Percentiles rank a stretch among this genome's conserved stretches.
phyloP scores from a whole-genome alignment of 2,113 vertebrate genomes.

The Pan paniscus region DNA sequence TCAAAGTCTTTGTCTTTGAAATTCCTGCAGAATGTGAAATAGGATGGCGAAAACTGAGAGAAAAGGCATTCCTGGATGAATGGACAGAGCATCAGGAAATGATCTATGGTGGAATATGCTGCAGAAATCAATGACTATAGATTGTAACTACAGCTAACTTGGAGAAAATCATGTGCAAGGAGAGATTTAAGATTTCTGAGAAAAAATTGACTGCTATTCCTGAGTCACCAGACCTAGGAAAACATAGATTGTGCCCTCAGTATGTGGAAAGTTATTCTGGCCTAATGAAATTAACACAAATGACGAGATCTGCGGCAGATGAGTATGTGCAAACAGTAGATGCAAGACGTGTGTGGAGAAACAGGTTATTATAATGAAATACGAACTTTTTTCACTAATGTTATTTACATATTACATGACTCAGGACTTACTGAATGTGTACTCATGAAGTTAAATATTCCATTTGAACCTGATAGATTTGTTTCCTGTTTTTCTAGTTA shows the following conservation, averaged over 20 bases:
- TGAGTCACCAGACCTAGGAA: neutral
- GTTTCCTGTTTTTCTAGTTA: neutral
- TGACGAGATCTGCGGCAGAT: too few species aligned
- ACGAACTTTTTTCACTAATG: neutral
- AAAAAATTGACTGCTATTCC: neutral
- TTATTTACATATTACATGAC: neutral
- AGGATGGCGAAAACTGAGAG: neutral
- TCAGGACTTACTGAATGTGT: neutral
- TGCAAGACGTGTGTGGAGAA: neutral
- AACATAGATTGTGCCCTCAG: neutral
- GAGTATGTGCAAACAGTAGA: neutral
- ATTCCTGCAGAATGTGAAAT: neutral
- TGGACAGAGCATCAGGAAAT: neutral
- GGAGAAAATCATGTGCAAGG: neutral
- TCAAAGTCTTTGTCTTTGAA: neutral
- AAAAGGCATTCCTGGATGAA: neutral
- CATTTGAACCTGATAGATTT: neutral
- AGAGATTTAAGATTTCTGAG: neutral
- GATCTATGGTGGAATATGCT: neutral
- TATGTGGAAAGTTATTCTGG: neutral
- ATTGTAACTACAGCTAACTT: neutral
- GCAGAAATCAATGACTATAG: neutral
- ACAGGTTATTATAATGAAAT: neutral
- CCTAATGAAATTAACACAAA: neutral
- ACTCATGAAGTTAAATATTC: neutral